Percentiles rank a stretch among this genome's conserved stretches.
Conservation (phyloP, 2,113 vertebrate species). For the Nymphicus hollandicus region DNA sequence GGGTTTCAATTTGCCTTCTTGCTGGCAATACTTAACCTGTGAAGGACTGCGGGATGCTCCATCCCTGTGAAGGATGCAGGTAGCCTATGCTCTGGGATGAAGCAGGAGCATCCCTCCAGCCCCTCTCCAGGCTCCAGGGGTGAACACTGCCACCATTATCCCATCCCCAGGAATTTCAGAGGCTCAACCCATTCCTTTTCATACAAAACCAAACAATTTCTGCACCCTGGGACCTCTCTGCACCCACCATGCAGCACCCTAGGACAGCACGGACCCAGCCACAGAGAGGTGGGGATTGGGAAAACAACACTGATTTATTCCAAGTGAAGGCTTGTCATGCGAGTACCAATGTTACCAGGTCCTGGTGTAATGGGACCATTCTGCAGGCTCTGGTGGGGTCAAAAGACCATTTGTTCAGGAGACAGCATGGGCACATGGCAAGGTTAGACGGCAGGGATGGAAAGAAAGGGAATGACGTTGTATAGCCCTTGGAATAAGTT, state of each 20-base stretch:
- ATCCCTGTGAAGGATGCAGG: not conserved
- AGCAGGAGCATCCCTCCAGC: not conserved
- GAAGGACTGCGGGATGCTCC: not conserved
- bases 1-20: not conserved
- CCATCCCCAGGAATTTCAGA: not conserved
- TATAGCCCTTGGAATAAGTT: conserved; percentile 41
- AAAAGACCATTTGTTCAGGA: not conserved
- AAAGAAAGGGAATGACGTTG: not conserved
- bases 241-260: not conserved
- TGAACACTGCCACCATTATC: not conserved
- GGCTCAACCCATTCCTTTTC: not conserved
- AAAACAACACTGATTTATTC: not conserved
- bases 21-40: not conserved
- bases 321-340: not conserved
- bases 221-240: not conserved
- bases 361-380: not conserved
- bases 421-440: not conserved
- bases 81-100: not conserved
- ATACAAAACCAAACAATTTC: not conserved
- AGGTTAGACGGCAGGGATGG: not conserved
- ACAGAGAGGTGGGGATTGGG: not conserved
- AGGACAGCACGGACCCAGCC: accelerated
- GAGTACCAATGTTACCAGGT: not conserved
- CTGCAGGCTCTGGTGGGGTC: not conserved
- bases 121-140: not conserved